Evolutionary conservation across 2,888 invertebrate species (phyloP), one percentile per base, ranked within the genome.

Genomic region (Andrena haemorrhoa): DNA sequence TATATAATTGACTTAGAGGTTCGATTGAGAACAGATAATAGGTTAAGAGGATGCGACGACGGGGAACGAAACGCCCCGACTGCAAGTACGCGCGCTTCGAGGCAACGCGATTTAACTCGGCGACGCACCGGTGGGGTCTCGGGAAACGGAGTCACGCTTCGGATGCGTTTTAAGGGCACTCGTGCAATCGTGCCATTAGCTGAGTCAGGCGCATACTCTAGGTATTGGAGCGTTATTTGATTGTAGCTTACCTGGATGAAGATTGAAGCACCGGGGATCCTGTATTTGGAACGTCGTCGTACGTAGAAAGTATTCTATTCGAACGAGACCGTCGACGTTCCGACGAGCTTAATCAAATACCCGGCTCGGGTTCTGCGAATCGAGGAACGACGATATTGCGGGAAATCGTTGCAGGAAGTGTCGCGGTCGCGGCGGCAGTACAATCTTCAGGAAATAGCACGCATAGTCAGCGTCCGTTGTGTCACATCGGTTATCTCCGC

Each of bases 391-490:
- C 70, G 64, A n/a, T 47, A 35, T 60, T 26, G 41, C 53, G 65
- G 72, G 60, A 76, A 76, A 64, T 70, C 2, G 70, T 70, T 31
- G 31, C 63, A 83, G 82, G 78, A 82, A 83, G 56, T 75, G 63
- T 78, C 51, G 41, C 61, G 56, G 72, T 35, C 51, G 58, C 74
- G 20, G 58, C 35, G 51, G 66, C 31, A 47, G 31, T 35, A 66
- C 76, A 76, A 84, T 82, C 82, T 61, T 70, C 73, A 76, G 83
- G 79, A 84, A 84, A 76, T 74, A 53, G 69, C 56, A 65, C 60
- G 64, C 69, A 73, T 60, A 69, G 64, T 35, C 26, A 10, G 10
- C 47, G 51, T 56, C 51, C 53, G 56, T 70, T 65, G 68, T 82
- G 71, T 78, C 68, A 56, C 65, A 49, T 79, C 41, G 51, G 56